Conservation (phyloP, 2,113 vertebrate genomes). For the Tenebrosternarchus preto region DNA sequence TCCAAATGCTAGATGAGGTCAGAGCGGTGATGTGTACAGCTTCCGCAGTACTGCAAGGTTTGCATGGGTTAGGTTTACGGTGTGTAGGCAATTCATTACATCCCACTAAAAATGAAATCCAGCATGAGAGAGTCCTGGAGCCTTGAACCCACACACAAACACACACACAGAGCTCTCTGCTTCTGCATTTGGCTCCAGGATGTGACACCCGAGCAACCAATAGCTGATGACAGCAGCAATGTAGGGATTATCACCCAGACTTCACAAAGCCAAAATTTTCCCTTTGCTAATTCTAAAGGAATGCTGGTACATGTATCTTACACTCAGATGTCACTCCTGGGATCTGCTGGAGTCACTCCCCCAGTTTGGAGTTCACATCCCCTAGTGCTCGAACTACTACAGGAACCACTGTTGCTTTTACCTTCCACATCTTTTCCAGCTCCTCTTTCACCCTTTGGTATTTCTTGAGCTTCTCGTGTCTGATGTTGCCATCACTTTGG, state of each 20-base stretch:
- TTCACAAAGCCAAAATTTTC: constrained; percentile 31
- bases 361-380: no score
- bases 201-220: constrained; percentile 12
- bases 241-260: constrained; percentile 28
- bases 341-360: no score
- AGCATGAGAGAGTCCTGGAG: constrained; percentile 29
- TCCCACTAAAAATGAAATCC: constrained; percentile 34
- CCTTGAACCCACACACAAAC: constrained; percentile 12
- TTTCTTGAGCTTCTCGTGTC: no score
- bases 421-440: no score
- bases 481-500: no score
- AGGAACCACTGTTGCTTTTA: no score
- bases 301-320: constrained; percentile 1
- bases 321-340: no score
- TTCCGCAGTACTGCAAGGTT: constrained; percentile 9
- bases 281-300: constrained; percentile 25
- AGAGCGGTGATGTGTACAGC: constrained; percentile 1
- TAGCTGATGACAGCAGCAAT: constrained; percentile 1
- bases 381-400: no score
- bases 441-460: no score
- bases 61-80: constrained; percentile 49
- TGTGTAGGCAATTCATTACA: constrained; percentile 54
- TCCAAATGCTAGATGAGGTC: constrained; percentile 11
- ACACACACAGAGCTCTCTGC: background rate
- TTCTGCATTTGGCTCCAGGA: constrained; percentile 3